These are phyloP conservation scores for Spicauda simplicius DNA, from an alignment of 2,888 invertebrate species.

Conservation along the genomic window DNA sequence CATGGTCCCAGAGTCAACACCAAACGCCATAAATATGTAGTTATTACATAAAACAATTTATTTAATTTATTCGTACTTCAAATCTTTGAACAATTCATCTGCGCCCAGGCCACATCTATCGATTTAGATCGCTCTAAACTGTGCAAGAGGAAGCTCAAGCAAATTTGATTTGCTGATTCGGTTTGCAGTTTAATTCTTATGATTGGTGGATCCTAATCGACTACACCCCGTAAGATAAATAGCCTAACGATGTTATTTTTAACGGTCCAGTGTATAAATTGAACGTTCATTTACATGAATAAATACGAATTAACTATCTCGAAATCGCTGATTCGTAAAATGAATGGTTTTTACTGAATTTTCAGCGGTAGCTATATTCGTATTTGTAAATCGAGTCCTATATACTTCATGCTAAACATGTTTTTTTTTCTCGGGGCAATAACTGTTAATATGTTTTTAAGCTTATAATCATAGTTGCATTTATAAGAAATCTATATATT, in stretches of 20 bases:
- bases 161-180: slow-evolving; percentile 69
- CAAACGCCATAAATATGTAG: too few species aligned
- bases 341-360: background rate
- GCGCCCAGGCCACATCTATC: slow-evolving; percentile 29
- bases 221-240: slow-evolving; percentile 36
- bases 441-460: too few species aligned
- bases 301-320: slow-evolving; percentile 15
- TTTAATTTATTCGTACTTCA: too few species aligned
- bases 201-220: slow-evolving; percentile 55
- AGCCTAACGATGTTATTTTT: slow-evolving; percentile 35
- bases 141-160: slow-evolving; percentile 49
- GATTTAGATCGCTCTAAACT: slow-evolving; percentile 10
- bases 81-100: too few species aligned
- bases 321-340: background rate
- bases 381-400: too few species aligned
- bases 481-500: too few species aligned
- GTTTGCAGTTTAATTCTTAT: slow-evolving; percentile 63
- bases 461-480: too few species aligned
- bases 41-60: too few species aligned
- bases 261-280: slow-evolving; percentile 19
- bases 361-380: background rate
- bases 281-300: slow-evolving; percentile 18
- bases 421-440: too few species aligned
- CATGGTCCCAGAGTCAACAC: too few species aligned
- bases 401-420: too few species aligned